Base-by-base conservation (phyloP, 2,888 invertebrate genomes). In the Prionchulus punctatus region DNA sequence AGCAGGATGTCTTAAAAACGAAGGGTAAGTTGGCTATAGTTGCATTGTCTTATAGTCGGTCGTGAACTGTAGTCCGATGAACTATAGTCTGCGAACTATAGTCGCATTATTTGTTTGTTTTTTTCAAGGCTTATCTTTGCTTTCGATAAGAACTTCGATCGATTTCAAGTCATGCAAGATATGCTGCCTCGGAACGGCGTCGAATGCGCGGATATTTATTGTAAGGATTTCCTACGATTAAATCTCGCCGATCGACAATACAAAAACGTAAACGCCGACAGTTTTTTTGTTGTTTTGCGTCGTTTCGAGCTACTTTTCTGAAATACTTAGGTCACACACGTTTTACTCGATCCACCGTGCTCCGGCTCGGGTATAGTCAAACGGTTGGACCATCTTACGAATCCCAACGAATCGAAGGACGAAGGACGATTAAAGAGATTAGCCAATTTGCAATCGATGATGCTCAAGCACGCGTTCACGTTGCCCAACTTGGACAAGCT, bases 261-360 rank as follows among this genome's bases (percentile, higher is more conserved):
- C 52, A 48, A 58, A 1, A 62, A 65, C 49, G 64, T 62, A 25
- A 26, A 56, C 49, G 23, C 12, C 12, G 18, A 18, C 7, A 12
- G 36, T 7, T 7, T 7, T 36, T 36, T 36, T 12, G 36, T 50
- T 36, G 36, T 36, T 36, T 36, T 18, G 12, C 18, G 36, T 36
- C 12, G 18, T 7, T 18, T 36, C 12, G 18, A 12, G 36, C 18
- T 7, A 36, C 36, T 18, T 36, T 36, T 36, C 36, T 36, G n/a
- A n/a, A 79, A 78, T 64, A 78, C 80, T 30, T 77, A 82, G 62
- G 85, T 91, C 0, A 82, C 88, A 70, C 90, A 87, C 66, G 84
- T 92, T 63, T 75, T 96, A n/a, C 82, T 98, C 0, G 98, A 99
- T 75, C 94, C 96, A 0, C 87, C 90, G 56, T 99, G 98, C 72